These are phyloP conservation scores for Drosophila paranaensis DNA, from an alignment of 2,888 invertebrate genomes.

Conservation along the genomic window DNA sequence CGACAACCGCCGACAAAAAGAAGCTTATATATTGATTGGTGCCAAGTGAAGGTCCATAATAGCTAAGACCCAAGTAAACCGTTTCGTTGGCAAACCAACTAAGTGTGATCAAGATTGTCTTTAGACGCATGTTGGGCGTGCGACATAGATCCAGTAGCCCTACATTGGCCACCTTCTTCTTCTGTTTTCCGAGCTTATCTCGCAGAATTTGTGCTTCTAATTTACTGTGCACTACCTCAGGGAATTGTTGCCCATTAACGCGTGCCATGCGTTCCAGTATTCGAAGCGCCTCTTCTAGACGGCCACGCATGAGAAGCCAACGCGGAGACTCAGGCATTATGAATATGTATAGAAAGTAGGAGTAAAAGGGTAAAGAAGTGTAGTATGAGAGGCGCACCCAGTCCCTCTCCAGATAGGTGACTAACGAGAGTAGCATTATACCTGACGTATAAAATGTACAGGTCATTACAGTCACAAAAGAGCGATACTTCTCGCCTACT, in stretches of 20 bases:
- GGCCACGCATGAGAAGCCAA: slow-evolving; percentile 94
- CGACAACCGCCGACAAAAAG: slow-evolving; percentile 93
- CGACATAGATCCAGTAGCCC: slow-evolving; percentile 85
- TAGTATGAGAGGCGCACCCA: slow-evolving; percentile 93
- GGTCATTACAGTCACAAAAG: slow-evolving; percentile 96
- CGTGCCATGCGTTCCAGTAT: slow-evolving; percentile 91
- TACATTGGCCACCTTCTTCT: slow-evolving; percentile 84
- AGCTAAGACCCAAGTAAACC: slow-evolving; percentile 95
- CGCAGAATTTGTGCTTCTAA: slow-evolving; percentile 90
- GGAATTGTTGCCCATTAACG: slow-evolving; percentile 91
- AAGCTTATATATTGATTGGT: slow-evolving; percentile 95
- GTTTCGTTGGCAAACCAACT: slow-evolving; percentile 97
- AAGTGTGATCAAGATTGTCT: slow-evolving; percentile 93
- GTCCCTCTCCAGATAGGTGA: slow-evolving; percentile 93
- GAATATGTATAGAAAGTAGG: slow-evolving; percentile 94
- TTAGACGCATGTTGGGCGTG: slow-evolving; percentile 95
- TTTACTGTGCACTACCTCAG: slow-evolving; percentile 89
- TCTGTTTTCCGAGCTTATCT: slow-evolving; percentile 86
- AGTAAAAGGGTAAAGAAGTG: slow-evolving; percentile 93
- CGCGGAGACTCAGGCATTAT: slow-evolving; percentile 95
- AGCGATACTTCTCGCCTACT: slow-evolving; percentile 95
- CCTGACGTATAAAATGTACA: slow-evolving; percentile 96
- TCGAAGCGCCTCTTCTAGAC: slow-evolving; percentile 92
- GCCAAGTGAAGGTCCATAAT: slow-evolving; percentile 95
- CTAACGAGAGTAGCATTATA: slow-evolving; percentile 91